Conservation (phyloP, 1,140 invertebrate species). For the Venturia canescens region DNA sequence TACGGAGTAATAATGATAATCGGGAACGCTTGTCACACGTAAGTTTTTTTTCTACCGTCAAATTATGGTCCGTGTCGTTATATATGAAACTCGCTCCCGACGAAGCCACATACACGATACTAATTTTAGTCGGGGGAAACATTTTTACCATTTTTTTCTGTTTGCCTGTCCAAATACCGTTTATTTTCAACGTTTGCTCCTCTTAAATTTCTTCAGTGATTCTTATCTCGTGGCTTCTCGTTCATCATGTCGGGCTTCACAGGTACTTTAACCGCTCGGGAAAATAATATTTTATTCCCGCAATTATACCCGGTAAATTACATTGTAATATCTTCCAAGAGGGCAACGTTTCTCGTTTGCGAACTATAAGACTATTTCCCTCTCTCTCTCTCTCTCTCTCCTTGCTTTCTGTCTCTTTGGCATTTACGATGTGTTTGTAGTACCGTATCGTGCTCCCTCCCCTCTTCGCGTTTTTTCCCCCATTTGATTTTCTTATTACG, state of each 20-base stretch:
- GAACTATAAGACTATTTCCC: not conserved
- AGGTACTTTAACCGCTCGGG: not conserved
- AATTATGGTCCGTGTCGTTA: not conserved
- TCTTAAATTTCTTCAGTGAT: not conserved
- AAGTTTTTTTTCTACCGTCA: constrained; percentile 57
- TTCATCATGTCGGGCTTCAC: not conserved
- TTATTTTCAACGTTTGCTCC: not conserved
- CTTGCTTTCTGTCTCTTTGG: not conserved
- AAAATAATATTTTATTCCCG: not conserved
- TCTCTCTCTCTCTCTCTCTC: not conserved
- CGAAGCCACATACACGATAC: constrained; percentile 18
- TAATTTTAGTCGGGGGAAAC: not conserved
- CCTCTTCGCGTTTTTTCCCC: not conserved
- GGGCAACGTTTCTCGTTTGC: constrained; percentile 6
- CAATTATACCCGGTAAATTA: constrained; percentile 3
- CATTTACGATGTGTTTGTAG: constrained; percentile 8
- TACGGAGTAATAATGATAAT: constrained; percentile 66
- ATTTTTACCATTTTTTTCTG: not conserved
- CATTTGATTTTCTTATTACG: constrained; percentile 2
- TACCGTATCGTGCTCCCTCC: not conserved
- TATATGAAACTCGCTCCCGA: not conserved
- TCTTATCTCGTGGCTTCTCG: not conserved
- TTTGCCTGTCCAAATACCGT: constrained; percentile 6
- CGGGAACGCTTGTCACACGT: constrained; percentile 63
- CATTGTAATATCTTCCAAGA: not conserved